Evolutionary conservation across 2,113 vertebrate genomes (phyloP), one percentile per base, ranked within the genome.

Genomic region (Pterophyllum scalare): DNA sequence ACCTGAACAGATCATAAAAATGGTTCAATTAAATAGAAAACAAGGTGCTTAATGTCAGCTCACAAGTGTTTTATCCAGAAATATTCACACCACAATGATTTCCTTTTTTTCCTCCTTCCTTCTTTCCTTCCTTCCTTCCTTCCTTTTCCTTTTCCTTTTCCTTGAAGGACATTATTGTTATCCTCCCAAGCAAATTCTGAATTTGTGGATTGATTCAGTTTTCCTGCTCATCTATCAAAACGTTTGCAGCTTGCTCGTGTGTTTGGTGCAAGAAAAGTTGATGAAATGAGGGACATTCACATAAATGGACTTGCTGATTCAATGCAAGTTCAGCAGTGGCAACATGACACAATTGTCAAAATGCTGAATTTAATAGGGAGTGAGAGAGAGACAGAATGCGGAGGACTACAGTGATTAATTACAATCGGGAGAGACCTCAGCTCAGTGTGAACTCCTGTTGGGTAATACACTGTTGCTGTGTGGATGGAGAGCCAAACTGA

Each of bases 401-500:
- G 17, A 54, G 57, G 54, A 85, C 26, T 40, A 46, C 70, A 62
- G 80, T 70, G 86, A 88, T 90, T 88, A 82, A 93, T 91, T 87
- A 79, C 72, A 76, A 77, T 78, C 62, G 70, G 64, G 52, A 75
- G 59, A 82, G 59, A 64, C 77, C 6, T 76, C 13, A 57, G 83
- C 84, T 78, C 89, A 65, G 90, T 75, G 70, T 90, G 75, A 76
- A 59, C 28, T 57, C 91, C 86, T 84, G 92, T 86, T 75, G 90
- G 87, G 87, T 77, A 46, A 87, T 76, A 46, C 54, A 86, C 81
- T 84, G 59, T 85, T 65, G 33, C 52, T 76, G 78, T 82, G 83
- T 38, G 70, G 76, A 75, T 77, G 24, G 57, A 70, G 78, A 74
- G 64, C 54, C 61, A 83, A 82, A 38, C 56, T 24, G 26, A 33